phyloP scores from a whole-genome alignment of 2,113 vertebrate genomes.

The Ammodytes dubius region DNA sequence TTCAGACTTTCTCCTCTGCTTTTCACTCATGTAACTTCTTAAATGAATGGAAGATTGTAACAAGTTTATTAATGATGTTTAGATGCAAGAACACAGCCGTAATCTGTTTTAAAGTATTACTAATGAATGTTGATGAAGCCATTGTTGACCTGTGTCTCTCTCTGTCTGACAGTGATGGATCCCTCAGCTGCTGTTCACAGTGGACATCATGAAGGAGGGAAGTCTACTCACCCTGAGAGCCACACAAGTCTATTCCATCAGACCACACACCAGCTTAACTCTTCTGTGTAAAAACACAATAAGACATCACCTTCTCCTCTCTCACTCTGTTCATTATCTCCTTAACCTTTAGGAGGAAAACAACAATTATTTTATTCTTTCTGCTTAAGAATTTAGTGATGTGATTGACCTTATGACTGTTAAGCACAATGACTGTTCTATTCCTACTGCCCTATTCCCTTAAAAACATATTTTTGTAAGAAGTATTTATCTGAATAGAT shows the following conservation, averaged over 20 bases:
- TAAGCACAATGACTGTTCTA: slow-evolving; percentile 83
- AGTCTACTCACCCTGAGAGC: slow-evolving; percentile 43
- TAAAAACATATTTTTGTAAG: slow-evolving; percentile 70
- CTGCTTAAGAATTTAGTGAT: slow-evolving; percentile 55
- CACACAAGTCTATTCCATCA: slow-evolving; percentile 65
- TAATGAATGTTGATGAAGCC: background rate
- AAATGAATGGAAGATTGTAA: background rate
- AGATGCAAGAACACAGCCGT: background rate
- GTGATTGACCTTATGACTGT: slow-evolving; percentile 81
- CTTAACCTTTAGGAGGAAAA: slow-evolving; percentile 30
- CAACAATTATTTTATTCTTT: slow-evolving; percentile 23
- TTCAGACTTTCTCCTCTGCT: background rate
- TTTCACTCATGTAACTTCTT: background rate
- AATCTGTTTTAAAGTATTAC: background rate
- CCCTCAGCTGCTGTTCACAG: slow-evolving; percentile 65
- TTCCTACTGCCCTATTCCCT: slow-evolving; percentile 54
- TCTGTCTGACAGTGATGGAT: slow-evolving; percentile 77
- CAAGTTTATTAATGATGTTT: background rate
- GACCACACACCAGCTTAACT: slow-evolving; percentile 57
- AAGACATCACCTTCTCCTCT: slow-evolving; percentile 3
- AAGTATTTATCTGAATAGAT: slow-evolving; percentile 65
- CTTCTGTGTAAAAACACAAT: slow-evolving; percentile 32
- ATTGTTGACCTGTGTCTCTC: slow-evolving; percentile 42
- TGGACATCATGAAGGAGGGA: slow-evolving; percentile 81
- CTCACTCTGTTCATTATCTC: slow-evolving; percentile 12